phyloP scores from a whole-genome alignment of 2,888 invertebrate species.

The Morinoia aosen region DNA sequence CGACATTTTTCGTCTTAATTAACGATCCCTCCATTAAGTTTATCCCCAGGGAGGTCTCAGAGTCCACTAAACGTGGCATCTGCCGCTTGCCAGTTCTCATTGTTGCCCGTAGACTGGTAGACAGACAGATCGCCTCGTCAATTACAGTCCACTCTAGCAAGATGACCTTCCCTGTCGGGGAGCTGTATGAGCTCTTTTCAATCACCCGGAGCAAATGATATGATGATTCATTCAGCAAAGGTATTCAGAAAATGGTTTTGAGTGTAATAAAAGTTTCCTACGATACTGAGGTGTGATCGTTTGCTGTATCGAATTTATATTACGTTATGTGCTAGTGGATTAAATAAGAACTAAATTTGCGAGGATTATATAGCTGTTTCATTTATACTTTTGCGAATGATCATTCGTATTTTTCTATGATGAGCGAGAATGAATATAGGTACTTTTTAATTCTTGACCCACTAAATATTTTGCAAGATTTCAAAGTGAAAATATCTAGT shows the following conservation, averaged over 20 bases:
- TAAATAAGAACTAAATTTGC: too few relatives aligned
- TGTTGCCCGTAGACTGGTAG: not conserved
- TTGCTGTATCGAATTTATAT: not conserved
- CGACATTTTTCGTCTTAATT: not conserved
- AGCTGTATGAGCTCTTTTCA: not conserved
- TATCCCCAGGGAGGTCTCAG: not conserved
- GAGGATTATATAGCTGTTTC: too few relatives aligned
- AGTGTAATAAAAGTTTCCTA: not conserved
- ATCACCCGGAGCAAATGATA: not conserved
- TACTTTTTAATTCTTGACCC: too few relatives aligned
- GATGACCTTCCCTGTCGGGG: too few relatives aligned
- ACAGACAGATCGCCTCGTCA: not conserved
- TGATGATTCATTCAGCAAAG: not conserved
- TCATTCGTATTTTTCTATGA: too few relatives aligned
- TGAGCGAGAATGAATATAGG: too few relatives aligned
- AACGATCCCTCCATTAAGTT: not conserved
- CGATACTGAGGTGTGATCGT: not conserved
- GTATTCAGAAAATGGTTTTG: not conserved
- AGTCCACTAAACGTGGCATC: not conserved
- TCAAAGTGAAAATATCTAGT: too few relatives aligned
- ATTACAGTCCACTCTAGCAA: not conserved
- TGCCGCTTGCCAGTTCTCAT: not conserved
- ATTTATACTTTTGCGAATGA: too few relatives aligned
- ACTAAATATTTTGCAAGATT: too few relatives aligned
- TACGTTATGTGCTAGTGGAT: too few relatives aligned